A percentile compares a stretch with the other conserved stretches of the same genome.
These are phyloP conservation scores for Serilophus lunatus DNA, from an alignment of 2,113 vertebrate genomes.

Conservation along the genomic window DNA sequence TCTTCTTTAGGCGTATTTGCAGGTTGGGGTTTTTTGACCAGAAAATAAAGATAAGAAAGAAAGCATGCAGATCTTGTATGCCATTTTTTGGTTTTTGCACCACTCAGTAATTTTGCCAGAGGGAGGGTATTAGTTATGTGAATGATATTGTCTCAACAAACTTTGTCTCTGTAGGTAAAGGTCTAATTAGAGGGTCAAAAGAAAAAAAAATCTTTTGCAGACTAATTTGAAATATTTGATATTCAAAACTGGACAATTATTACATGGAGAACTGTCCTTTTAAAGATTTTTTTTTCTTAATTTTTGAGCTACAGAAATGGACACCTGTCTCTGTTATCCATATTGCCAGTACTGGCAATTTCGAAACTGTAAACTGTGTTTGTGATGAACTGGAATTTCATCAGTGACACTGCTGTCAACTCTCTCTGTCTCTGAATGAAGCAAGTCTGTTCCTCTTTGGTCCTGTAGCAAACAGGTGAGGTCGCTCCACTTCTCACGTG, in stretches of 20 bases:
- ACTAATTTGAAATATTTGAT: neutral
- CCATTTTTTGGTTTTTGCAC: neutral
- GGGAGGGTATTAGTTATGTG: neutral
- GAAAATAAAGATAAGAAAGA: too few species aligned
- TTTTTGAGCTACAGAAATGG: neutral
- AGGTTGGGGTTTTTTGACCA: too few species aligned
- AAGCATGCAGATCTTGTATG: neutral
- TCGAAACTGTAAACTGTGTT: neutral
- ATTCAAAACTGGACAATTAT: neutral
- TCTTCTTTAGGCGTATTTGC: neutral
- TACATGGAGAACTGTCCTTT: neutral
- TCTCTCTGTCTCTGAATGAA: neutral
- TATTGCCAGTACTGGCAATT: neutral
- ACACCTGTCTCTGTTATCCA: neutral
- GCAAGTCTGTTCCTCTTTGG: neutral
- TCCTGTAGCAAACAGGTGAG: rapidly evolving
- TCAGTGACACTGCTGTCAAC: rapidly evolving
- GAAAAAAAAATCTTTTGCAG: neutral
- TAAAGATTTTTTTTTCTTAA: neutral
- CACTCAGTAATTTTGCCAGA: neutral
- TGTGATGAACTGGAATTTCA: neutral
- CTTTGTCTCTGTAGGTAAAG: neutral
- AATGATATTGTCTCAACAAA: neutral
- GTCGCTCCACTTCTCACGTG: neutral
- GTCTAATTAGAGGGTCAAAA: neutral